phyloP scores from a whole-genome alignment of 2,113 vertebrate genomes.

The Ondatra zibethicus region DNA sequence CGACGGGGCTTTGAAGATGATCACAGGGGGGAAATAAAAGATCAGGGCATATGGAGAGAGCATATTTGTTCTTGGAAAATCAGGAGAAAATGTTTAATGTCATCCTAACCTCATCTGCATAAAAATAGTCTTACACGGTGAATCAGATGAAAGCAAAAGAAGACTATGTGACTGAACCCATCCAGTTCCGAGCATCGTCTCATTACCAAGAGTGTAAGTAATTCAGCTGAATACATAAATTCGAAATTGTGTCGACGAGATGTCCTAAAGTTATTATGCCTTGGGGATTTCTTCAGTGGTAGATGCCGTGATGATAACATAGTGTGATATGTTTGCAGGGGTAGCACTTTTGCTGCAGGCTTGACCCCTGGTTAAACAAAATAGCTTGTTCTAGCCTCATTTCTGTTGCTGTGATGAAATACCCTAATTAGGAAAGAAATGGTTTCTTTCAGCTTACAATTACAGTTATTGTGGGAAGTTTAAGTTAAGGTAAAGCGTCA shows the following conservation, averaged over 20 bases:
- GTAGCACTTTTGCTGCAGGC: not conserved
- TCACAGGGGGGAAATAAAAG: slow-evolving; percentile 49
- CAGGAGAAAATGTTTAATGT: slow-evolving; percentile 81
- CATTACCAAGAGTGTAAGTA: slow-evolving; percentile 69
- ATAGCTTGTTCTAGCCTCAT: not conserved
- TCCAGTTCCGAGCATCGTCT: slow-evolving; percentile 1
- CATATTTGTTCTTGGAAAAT: slow-evolving; percentile 81
- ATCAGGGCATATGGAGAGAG: slow-evolving; percentile 76
- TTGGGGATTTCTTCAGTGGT: slow-evolving; percentile 34
- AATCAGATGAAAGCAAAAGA: slow-evolving; percentile 54
- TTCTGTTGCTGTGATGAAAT: not conserved
- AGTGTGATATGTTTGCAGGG: not conserved
- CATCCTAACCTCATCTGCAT: slow-evolving; percentile 78
- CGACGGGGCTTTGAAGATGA: slow-evolving; percentile 60
- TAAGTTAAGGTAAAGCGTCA: not conserved
- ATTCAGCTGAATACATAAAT: slow-evolving; percentile 76
- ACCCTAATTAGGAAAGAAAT: not conserved
- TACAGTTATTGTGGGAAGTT: not conserved
- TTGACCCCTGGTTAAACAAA: slow-evolving; percentile 27
- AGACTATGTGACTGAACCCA: not conserved
- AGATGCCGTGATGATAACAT: not conserved
- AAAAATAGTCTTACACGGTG: slow-evolving; percentile 61
- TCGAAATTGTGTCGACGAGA: slow-evolving; percentile 35
- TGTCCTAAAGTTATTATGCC: not conserved
- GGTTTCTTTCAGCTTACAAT: not conserved